A percentile compares a stretch with the other conserved stretches of the same genome.
Conservation (phyloP, 2,113 vertebrate genomes). For the Notechis scutatus region DNA sequence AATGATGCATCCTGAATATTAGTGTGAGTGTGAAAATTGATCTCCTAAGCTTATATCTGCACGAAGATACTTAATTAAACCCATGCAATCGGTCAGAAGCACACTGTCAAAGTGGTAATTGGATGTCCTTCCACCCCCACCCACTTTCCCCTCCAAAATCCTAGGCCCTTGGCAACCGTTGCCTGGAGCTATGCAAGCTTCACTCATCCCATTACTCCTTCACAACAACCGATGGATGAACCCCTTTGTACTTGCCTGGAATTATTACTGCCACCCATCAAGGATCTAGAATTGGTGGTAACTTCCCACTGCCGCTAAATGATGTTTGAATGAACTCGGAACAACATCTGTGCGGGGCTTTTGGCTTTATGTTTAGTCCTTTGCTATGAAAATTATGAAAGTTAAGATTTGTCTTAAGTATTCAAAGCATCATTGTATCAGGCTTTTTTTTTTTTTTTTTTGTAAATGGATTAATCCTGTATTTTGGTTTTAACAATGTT, state of each 20-base stretch:
- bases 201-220: not conserved
- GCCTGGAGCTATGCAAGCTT: not conserved
- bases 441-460: conserved; percentile 9
- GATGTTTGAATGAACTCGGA: not conserved
- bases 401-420: conserved; percentile 12
- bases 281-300: not conserved
- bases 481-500: conserved; percentile 54
- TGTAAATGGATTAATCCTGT: not conserved
- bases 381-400: conserved; percentile 25
- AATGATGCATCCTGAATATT: not conserved
- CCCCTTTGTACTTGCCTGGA: not conserved
- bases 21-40: not conserved
- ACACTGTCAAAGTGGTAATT: not conserved
- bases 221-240: not conserved
- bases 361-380: not conserved
- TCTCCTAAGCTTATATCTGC: not conserved
- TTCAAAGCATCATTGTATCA: conserved; percentile 29
- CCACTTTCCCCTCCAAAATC: not conserved
- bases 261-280: not conserved
- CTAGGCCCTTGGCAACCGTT: not conserved
- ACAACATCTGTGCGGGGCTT: not conserved
- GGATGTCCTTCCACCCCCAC: not conserved
- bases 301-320: not conserved
- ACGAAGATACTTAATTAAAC: not conserved
- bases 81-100: not conserved